Evolutionary conservation across 2,797 vertebrate species (phyloP).

Genomic region (Microctenopoma steveboyesi): DNA sequence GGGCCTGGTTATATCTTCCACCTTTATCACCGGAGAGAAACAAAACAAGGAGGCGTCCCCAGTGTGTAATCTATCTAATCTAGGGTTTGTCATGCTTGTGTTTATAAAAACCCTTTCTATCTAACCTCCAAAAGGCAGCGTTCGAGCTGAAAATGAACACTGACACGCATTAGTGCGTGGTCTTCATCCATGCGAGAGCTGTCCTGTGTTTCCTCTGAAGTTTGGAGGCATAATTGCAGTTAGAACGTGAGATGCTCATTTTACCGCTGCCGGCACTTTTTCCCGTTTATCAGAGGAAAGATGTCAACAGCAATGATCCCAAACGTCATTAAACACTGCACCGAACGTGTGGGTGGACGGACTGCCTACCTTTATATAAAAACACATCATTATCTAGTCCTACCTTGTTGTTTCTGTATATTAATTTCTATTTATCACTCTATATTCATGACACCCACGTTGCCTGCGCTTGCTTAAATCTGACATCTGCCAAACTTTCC

Average conservation of each 20-base stretch:
- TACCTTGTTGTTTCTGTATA: constrained; percentile 36
- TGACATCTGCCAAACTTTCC: constrained; percentile 43
- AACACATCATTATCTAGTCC: constrained; percentile 59
- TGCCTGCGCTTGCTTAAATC: not conserved
- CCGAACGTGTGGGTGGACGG: constrained; percentile 43
- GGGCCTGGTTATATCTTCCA: constrained; percentile 10
- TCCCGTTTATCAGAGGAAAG: constrained; percentile 25
- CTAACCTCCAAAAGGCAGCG: not conserved
- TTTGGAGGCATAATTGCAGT: constrained; percentile 22
- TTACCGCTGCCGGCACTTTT: constrained; percentile 35
- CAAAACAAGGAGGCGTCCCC: not conserved
- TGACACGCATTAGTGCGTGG: not conserved
- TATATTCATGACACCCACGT: constrained; percentile 36
- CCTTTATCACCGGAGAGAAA: not conserved
- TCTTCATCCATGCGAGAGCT: constrained; percentile 16
- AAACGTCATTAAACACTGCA: constrained; percentile 51
- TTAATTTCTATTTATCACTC: constrained; percentile 44
- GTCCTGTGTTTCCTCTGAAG: constrained; percentile 23
- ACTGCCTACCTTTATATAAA: constrained; percentile 29
- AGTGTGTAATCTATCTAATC: constrained; percentile 1
- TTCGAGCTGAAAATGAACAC: constrained; percentile 1
- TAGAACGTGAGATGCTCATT: constrained; percentile 17
- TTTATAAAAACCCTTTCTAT: constrained; percentile 13
- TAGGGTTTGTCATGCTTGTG: not conserved
- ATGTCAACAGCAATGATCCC: constrained; percentile 46